Percentiles rank a stretch among this genome's conserved stretches.
Evolutionary conservation across 2,888 invertebrate species (phyloP).

Genomic region (Monoplex corrugatus): DNA sequence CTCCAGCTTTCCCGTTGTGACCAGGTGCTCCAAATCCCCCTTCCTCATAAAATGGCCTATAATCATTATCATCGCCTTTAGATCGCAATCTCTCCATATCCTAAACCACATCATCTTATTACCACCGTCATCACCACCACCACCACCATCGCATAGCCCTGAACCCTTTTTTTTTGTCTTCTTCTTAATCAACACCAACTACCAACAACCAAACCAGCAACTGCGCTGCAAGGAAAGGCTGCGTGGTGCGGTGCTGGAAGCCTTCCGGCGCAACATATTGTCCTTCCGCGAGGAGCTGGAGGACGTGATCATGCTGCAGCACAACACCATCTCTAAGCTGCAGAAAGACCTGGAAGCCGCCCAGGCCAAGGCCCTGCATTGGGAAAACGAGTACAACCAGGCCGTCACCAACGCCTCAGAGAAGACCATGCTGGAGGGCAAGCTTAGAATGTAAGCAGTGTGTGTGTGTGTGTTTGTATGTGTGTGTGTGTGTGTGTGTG

Average conservation of each 20-base stretch:
- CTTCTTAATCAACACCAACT: too few species aligned
- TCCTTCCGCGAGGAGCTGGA: constrained; percentile 30
- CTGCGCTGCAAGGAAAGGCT: constrained; percentile 22
- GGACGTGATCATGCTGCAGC: constrained; percentile 44
- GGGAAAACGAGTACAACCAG: constrained; percentile 43
- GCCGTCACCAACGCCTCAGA: constrained; percentile 10
- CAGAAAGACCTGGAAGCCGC: constrained; percentile 38
- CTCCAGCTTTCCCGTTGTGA: too few species aligned
- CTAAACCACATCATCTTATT: too few species aligned
- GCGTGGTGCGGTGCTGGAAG: constrained; percentile 15
- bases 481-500: not conserved
- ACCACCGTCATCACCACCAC: too few species aligned
- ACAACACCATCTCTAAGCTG: constrained; percentile 46
- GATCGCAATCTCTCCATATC: too few species aligned
- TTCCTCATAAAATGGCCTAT: too few species aligned
- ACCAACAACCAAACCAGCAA: constrained; percentile 18
- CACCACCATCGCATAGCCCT: too few species aligned
- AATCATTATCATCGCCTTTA: too few species aligned
- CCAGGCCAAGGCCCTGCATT: constrained; percentile 14
- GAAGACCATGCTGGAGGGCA: constrained; percentile 32
- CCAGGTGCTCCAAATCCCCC: too few species aligned
- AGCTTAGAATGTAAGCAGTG: constrained; percentile 7
- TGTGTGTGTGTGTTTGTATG: not conserved
- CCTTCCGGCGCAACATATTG: constrained; percentile 36
- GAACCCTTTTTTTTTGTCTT: not conserved